A percentile compares a stretch with the other conserved stretches of the same genome.
phyloP scores from a whole-genome alignment of 2,888 invertebrate species.

The Lucinisca nassula region DNA sequence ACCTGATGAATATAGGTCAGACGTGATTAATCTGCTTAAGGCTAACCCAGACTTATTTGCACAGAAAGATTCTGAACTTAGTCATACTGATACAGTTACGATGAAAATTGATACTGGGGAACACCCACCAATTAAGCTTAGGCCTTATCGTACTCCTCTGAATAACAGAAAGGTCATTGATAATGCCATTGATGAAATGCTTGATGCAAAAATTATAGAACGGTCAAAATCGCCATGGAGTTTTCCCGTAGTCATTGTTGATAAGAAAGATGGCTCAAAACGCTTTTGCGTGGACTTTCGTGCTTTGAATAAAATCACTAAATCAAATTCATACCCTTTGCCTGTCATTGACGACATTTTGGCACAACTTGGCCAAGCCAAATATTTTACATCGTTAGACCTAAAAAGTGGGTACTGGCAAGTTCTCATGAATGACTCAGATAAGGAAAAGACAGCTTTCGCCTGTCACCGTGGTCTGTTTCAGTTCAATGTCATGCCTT shows the following conservation, averaged over 20 bases:
- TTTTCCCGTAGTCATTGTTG: not conserved
- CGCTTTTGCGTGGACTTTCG: slow-evolving; percentile 27
- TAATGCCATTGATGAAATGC: slow-evolving; percentile 62
- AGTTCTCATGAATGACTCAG: slow-evolving; percentile 40
- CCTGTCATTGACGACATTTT: not conserved
- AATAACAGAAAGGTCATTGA: slow-evolving; percentile 26
- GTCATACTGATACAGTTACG: slow-evolving; percentile 20
- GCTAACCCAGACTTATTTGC: not conserved
- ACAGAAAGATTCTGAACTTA: not conserved
- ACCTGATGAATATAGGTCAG: not conserved
- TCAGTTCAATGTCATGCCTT: slow-evolving; percentile 49
- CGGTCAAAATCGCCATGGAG: slow-evolving; percentile 9
- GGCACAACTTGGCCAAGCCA: slow-evolving; percentile 24
- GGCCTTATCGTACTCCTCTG: slow-evolving; percentile 32
- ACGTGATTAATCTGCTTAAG: not conserved
- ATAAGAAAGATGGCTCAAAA: slow-evolving; percentile 33
- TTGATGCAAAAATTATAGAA: slow-evolving; percentile 53
- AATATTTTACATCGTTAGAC: slow-evolving; percentile 39
- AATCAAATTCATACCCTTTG: slow-evolving; percentile 27
- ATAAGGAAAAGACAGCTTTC: slow-evolving; percentile 47
- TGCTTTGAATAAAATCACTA: slow-evolving; percentile 18
- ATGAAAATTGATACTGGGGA: slow-evolving; percentile 32
- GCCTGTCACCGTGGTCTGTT: slow-evolving; percentile 38
- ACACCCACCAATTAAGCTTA: slow-evolving; percentile 37
- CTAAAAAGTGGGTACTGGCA: slow-evolving; percentile 37